These are phyloP conservation scores for Zootoca vivipara DNA, from an alignment of 2,113 vertebrate species.

Conservation along the genomic window DNA sequence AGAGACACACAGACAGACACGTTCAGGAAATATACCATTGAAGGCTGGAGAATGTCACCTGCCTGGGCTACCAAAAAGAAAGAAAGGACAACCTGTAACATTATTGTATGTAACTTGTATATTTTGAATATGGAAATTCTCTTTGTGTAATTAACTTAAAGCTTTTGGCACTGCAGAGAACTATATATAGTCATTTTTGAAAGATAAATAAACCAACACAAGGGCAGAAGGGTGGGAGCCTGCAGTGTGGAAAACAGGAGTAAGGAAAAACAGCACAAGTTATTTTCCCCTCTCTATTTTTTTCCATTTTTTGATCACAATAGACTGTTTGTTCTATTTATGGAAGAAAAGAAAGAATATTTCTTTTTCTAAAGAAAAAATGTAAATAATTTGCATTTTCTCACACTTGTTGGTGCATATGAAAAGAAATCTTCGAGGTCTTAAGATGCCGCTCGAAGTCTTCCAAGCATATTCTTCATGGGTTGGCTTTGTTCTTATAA, in stretches of 20 bases:
- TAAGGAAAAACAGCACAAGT: background rate
- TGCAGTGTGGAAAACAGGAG: background rate
- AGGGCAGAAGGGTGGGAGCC: background rate
- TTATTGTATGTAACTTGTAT: slow-evolving; percentile 70
- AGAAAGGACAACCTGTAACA: slow-evolving; percentile 73
- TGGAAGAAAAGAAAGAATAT: slow-evolving; percentile 16
- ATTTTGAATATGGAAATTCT: slow-evolving; percentile 80
- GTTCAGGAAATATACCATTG: slow-evolving; percentile 43
- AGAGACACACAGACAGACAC: slow-evolving; percentile 33
- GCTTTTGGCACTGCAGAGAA: slow-evolving; percentile 53
- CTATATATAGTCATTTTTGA: slow-evolving; percentile 32
- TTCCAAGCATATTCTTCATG: background rate
- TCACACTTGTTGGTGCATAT: slow-evolving; percentile 34
- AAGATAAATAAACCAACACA: slow-evolving; percentile 29
- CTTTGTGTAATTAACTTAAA: slow-evolving; percentile 69
- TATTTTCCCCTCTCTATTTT: background rate
- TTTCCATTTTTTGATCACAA: background rate
- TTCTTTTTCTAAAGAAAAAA: background rate
- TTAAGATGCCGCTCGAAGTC: background rate
- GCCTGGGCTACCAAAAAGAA: slow-evolving; percentile 79
- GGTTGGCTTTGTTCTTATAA: slow-evolving; percentile 16
- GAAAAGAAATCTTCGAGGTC: slow-evolving; percentile 21
- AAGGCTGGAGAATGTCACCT: slow-evolving; percentile 76
- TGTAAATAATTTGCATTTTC: slow-evolving; percentile 31
- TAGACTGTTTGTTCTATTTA: background rate